phyloP scores from a whole-genome alignment of 92 coral and sea anemone genomes.

The Heliopora coerulea region DNA sequence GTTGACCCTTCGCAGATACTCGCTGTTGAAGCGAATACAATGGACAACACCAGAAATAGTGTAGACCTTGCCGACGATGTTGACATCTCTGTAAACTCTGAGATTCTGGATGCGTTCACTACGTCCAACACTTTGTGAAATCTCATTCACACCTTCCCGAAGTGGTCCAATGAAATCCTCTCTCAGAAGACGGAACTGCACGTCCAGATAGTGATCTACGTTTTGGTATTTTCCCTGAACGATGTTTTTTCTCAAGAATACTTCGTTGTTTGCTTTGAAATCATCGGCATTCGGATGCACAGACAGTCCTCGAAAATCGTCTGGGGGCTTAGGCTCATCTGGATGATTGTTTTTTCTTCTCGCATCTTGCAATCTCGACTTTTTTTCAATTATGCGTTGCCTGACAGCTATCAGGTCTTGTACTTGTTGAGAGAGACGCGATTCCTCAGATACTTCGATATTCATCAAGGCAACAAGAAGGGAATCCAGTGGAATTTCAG shows the following conservation, averaged over 20 bases:
- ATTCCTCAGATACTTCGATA: neutral
- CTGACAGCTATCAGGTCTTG: conserved; percentile 53
- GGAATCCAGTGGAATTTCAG: conserved; percentile 67
- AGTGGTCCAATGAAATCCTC: conserved; percentile 88
- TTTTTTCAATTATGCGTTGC: conserved; percentile 49
- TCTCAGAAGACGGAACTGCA: conserved; percentile 78
- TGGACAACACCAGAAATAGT: conserved; percentile 67
- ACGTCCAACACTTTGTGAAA: conserved; percentile 50
- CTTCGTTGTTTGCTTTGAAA: conserved; percentile 51
- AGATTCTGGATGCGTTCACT: conserved; percentile 64
- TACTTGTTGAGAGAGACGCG: conserved; percentile 17
- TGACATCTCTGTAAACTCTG: conserved; percentile 58
- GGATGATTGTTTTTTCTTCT: conserved; percentile 23
- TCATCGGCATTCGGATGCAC: conserved; percentile 68
- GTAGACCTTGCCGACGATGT: conserved; percentile 52
- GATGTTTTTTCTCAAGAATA: conserved; percentile 69
- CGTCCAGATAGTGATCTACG: conserved; percentile 79
- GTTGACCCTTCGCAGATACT: conserved; percentile 47
- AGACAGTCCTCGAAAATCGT: conserved; percentile 68
- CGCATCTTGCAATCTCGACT: conserved; percentile 7
- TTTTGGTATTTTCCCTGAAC: conserved; percentile 60
- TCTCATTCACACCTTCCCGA: conserved; percentile 79
- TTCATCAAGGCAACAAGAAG: conserved; percentile 40
- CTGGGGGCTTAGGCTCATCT: conserved; percentile 68
- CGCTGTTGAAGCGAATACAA: conserved; percentile 55